Evolutionary conservation across 2,113 vertebrate species (phyloP).

Genomic region (Melanostigma gelatinosum): DNA sequence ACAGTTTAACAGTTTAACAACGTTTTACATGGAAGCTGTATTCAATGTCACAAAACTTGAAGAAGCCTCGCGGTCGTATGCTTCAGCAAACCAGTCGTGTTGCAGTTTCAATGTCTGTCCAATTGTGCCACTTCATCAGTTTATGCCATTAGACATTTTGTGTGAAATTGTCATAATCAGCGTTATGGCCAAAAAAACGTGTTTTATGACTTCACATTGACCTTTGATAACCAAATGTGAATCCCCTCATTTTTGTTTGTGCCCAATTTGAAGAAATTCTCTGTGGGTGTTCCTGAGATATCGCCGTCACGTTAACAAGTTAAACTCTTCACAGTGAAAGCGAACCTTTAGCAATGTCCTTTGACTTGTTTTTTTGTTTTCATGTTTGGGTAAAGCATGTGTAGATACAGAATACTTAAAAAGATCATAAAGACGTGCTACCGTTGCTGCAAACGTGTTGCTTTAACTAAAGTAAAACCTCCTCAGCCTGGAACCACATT

Average conservation of each 20-base stretch:
- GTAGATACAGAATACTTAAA: neutral
- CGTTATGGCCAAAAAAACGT: neutral
- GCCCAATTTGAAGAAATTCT: neutral
- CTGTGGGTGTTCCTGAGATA: neutral
- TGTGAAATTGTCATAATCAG: neutral
- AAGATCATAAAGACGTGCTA: neutral
- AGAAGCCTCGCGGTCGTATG: neutral
- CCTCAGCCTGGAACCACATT: slow-evolving; percentile 23
- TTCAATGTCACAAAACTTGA: neutral
- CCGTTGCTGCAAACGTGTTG: slow-evolving; percentile 29
- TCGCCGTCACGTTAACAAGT: neutral
- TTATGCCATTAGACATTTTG: too few relatives aligned
- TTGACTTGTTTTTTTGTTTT: neutral
- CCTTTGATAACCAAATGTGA: neutral
- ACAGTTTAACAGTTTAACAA: neutral
- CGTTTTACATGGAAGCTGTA: neutral
- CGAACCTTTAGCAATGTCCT: neutral
- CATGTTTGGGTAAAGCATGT: neutral
- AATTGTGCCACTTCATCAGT: too few relatives aligned
- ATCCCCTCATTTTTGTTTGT: neutral
- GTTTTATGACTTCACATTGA: neutral
- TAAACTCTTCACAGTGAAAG: neutral
- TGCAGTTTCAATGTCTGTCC: neutral
- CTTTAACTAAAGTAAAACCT: slow-evolving; percentile 37
- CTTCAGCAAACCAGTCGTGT: neutral